Evolutionary conservation across 2,888 invertebrate genomes (phyloP), one percentile per base, ranked within the genome.

Genomic region (Selenia dentaria): DNA sequence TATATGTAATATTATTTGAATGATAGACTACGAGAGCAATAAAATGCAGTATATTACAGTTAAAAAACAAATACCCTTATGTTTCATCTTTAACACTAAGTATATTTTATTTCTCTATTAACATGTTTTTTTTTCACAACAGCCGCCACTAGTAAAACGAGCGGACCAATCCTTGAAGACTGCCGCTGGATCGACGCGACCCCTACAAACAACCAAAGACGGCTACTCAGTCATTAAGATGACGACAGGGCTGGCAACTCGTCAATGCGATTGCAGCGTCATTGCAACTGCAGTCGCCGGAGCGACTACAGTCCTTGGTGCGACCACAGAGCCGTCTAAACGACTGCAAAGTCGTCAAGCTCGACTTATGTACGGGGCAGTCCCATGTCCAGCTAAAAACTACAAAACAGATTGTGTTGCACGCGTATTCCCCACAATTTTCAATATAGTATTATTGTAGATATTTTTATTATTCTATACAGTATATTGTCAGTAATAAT

Each of bases 111-210:
- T 33, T 42, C 16, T 37, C 32, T 50, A 49, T 48, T 54, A 46
- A 55, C 9, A 24, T 6, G 11, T 14, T 25, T 12, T 57, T 27
- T 62, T 44, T 60, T 76, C 67, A 16, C 83, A 81, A 76, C 83
- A 90, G 90, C 89, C 90, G 90, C 86, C 90, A 90, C 64, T 90
- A 90, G 72, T 56, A 64, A 68, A 74, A 63, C 69, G 79, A 69
- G 83, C 75, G 79, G 74, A 71, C 65, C 64, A 67, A 79, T 71
- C 64, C 73, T 65, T 83, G 71, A 78, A 78, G 78, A 78, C 78
- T 78, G 78, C 69, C 54, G 64, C 70, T 67, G 74, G 66, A 60
- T 40, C 47, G 35, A 38, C 40, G 11, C 16, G 40, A 46, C 46
- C 35, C 37, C 35, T 31, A 43, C 45, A 39, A 22, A 45, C 45